These are phyloP conservation scores for Patella pellucida DNA, from an alignment of 2,888 invertebrate genomes.

Conservation along the genomic window DNA sequence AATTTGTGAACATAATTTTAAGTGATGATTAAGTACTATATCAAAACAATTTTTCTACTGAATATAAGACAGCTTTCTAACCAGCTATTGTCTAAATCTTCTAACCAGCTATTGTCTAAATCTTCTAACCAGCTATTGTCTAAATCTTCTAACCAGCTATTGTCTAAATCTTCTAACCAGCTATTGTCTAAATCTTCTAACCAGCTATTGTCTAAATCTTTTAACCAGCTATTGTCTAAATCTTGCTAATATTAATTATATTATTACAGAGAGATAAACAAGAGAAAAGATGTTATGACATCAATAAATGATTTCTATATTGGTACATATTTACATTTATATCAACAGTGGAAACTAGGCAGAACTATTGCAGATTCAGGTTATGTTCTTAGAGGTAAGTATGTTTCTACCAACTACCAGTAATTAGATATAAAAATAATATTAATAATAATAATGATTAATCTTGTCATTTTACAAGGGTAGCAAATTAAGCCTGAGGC, in stretches of 20 bases:
- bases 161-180: neutral
- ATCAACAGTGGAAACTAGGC: slow-evolving; percentile 72
- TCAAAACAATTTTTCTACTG: too few species aligned
- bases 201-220: neutral
- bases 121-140: neutral
- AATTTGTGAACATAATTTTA: too few species aligned
- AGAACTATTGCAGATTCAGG: slow-evolving; percentile 74
- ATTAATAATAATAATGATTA: too few species aligned
- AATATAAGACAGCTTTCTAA: too few species aligned
- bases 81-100: neutral
- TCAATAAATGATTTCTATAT: slow-evolving; percentile 73
- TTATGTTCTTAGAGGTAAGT: slow-evolving; percentile 73
- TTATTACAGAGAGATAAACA: slow-evolving; percentile 71
- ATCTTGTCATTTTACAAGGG: too few species aligned
- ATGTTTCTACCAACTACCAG: neutral
- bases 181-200: neutral
- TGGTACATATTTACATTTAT: slow-evolving; percentile 71
- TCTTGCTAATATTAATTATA: too few species aligned
- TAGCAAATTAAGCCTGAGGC: too few species aligned
- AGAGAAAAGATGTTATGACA: slow-evolving; percentile 66
- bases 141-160: too few species aligned
- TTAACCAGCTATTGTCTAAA: neutral
- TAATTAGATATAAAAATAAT: too few species aligned
- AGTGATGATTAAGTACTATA: too few species aligned
- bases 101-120: neutral